phyloP scores from a whole-genome alignment of 2,797 vertebrate species.

The Melanotaenia pygmaea region DNA sequence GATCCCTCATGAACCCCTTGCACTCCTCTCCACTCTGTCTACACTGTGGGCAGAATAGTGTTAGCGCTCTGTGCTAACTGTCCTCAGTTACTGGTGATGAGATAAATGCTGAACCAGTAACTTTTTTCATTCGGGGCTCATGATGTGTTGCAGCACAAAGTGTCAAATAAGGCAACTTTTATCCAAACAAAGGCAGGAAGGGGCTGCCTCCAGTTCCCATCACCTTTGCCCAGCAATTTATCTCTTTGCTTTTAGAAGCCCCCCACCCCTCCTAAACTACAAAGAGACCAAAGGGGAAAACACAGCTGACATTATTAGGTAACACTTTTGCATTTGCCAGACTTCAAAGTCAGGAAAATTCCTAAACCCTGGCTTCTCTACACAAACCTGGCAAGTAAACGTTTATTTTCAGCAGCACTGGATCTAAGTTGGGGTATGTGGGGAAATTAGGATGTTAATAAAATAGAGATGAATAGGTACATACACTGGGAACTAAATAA shows the following conservation, averaged over 20 bases:
- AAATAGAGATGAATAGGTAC: conserved; percentile 14
- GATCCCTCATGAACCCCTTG: conserved; percentile 16
- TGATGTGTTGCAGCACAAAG: conserved; percentile 48
- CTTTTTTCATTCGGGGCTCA: conserved; percentile 24
- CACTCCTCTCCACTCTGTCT: conserved; percentile 2
- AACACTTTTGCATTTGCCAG: conserved; percentile 40
- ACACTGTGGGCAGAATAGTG: neutral
- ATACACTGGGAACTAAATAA: conserved; percentile 5
- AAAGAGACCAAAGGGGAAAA: conserved; percentile 36
- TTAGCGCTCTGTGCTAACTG: neutral
- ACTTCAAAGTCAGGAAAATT: conserved; percentile 57
- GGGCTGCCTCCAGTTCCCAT: neutral
- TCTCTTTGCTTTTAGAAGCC: conserved; percentile 26
- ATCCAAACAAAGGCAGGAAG: conserved; percentile 29
- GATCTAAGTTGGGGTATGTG: conserved; percentile 16
- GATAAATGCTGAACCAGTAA: conserved; percentile 34
- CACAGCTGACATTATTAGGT: conserved; percentile 3
- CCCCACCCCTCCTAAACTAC: conserved; percentile 30
- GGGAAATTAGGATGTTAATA: conserved; percentile 3
- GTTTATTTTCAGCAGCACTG: conserved; percentile 31
- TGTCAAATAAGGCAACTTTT: conserved; percentile 49
- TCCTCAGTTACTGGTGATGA: neutral
- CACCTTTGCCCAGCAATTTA: neutral
- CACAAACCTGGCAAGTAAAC: conserved; percentile 7
- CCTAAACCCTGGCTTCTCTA: neutral